These are phyloP conservation scores for Saccopteryx leptura DNA, from an alignment of 2,113 vertebrate genomes.

Conservation along the genomic window DNA sequence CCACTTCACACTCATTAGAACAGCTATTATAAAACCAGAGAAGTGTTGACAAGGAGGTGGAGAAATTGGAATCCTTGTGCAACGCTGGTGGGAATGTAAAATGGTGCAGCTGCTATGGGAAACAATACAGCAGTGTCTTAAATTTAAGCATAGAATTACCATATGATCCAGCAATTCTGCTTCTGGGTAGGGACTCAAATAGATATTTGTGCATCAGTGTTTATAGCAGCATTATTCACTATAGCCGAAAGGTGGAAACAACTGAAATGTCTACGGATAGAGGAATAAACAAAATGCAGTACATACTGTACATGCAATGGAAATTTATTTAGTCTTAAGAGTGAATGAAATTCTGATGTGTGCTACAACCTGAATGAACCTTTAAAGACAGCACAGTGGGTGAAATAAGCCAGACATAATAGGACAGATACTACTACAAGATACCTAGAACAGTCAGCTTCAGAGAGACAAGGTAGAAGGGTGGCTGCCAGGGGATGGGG, in stretches of 20 bases:
- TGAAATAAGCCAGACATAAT: background rate
- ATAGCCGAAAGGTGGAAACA: too few species aligned
- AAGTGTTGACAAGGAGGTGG: background rate
- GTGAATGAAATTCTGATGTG: background rate
- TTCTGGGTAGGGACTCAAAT: too few species aligned
- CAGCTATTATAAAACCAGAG: background rate
- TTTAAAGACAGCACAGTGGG: background rate
- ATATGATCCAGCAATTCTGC: background rate
- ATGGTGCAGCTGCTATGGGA: background rate
- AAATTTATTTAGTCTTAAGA: background rate
- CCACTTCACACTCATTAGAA: background rate
- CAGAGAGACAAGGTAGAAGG: background rate
- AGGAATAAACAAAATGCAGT: background rate
- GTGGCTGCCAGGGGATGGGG: background rate
- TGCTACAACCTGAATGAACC: background rate
- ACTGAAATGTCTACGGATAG: background rate
- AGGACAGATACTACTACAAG: background rate
- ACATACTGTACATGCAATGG: background rate
- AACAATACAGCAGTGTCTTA: background rate
- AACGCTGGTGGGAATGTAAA: background rate
- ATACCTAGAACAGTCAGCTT: too few species aligned
- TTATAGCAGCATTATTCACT: too few species aligned
- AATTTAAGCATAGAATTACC: background rate
- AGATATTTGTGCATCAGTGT: too few species aligned
- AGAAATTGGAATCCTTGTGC: background rate